Evolutionary conservation across 2,888 invertebrate genomes (phyloP).

Genomic region (Drosophila sordidula): DNA sequence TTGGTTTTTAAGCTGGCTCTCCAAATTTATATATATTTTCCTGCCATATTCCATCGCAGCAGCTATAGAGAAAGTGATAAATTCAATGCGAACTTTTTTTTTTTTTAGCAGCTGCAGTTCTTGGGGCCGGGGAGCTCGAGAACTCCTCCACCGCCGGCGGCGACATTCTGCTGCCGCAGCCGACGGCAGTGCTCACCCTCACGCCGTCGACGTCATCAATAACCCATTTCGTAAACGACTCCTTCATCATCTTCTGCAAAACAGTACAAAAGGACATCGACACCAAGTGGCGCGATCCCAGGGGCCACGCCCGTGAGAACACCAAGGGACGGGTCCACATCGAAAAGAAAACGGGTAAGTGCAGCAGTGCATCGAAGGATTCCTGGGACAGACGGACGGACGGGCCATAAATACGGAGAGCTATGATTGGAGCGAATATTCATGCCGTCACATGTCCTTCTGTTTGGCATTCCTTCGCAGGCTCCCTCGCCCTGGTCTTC

Average conservation of each 20-base stretch:
- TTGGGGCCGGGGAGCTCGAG: conserved; percentile 65
- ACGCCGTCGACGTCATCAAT: conserved; percentile 83
- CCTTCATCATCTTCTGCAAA: conserved; percentile 85
- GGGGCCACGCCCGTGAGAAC: conserved; percentile 81
- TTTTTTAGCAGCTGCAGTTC: conserved; percentile 61
- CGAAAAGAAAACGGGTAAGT: conserved; percentile 83
- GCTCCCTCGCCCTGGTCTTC: conserved; percentile 85
- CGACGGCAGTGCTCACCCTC: conserved; percentile 64
- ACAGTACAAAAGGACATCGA: conserved; percentile 78
- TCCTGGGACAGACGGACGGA: not conserved
- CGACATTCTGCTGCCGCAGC: conserved; percentile 12
- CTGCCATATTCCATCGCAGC: no score
- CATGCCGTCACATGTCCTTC: not conserved
- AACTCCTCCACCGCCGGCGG: conserved; percentile 15
- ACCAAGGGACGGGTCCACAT: conserved; percentile 85
- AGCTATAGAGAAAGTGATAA: conserved; percentile 47
- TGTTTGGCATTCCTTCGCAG: conserved; percentile 49
- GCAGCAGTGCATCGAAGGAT: not conserved
- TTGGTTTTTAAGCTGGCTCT: no score
- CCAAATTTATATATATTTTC: no score
- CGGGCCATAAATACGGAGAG: conserved; percentile 1
- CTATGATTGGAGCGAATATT: conserved; percentile 6
- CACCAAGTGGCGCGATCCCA: conserved; percentile 84
- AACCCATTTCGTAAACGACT: conserved; percentile 85
- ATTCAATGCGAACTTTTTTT: conserved; percentile 55